phyloP scores from a whole-genome alignment of 2,888 invertebrate species.

The Drosophila neonasuta region DNA sequence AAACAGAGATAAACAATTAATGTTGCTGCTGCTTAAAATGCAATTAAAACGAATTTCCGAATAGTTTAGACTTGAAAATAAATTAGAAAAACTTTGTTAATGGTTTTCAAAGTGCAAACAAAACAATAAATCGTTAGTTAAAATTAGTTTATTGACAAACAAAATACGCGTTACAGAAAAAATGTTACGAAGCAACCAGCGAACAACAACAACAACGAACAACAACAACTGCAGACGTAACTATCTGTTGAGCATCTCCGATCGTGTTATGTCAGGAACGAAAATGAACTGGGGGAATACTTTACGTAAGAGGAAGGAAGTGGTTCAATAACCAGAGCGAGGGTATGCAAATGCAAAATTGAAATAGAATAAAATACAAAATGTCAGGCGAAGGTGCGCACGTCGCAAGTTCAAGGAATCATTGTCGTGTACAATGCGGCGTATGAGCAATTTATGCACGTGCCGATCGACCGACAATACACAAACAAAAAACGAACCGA shows the following conservation, averaged over 20 bases:
- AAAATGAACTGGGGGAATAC: constrained; percentile 27
- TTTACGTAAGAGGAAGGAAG: constrained; percentile 41
- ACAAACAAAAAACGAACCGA: neutral
- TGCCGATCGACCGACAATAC: constrained; percentile 38
- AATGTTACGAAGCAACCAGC: no score
- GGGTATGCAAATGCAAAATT: neutral
- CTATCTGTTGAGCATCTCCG: neutral
- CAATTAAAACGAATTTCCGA: neutral
- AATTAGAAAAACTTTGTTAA: no score
- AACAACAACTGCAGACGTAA: no score
- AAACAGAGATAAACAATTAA: neutral
- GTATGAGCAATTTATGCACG: constrained; percentile 56
- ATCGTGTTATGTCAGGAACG: constrained; percentile 3
- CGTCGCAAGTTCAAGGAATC: constrained; percentile 60
- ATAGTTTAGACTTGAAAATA: neutral
- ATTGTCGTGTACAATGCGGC: constrained; percentile 26
- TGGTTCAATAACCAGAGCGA: constrained; percentile 6
- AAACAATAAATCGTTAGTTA: constrained; percentile 1
- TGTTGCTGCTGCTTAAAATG: neutral
- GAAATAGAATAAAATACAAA: constrained; percentile 5
- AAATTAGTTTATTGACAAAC: constrained; percentile 5
- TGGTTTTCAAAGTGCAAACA: no score
- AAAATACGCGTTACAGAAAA: neutral
- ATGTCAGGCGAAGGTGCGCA: constrained; percentile 15
- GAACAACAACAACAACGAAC: no score